Percentiles rank a stretch among this genome's conserved stretches.
phyloP scores from a whole-genome alignment of 2,888 invertebrate species.

The Prosopocoilus inquinatus region DNA sequence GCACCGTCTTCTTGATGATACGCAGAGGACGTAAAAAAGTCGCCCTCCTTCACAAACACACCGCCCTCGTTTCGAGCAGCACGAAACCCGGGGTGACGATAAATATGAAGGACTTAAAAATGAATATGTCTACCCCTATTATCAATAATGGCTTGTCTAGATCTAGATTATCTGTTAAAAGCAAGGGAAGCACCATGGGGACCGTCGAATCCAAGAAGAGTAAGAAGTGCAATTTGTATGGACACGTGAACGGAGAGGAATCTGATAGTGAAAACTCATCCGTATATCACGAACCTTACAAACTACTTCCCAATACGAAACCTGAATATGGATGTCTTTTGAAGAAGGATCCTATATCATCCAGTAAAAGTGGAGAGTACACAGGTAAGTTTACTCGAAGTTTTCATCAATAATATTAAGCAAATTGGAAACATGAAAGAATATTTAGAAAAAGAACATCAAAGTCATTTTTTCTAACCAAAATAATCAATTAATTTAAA shows the following conservation, averaged over 20 bases:
- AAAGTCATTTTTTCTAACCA: no score
- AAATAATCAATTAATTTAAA: no score
- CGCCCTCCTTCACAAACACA: constrained; percentile 62
- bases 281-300: constrained; percentile 59
- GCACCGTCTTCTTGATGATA: constrained; percentile 65
- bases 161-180: constrained; percentile 52
- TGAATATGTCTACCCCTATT: constrained; percentile 58
- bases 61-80: constrained; percentile 57
- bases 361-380: constrained; percentile 57
- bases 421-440: no score
- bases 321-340: constrained; percentile 55
- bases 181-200: constrained; percentile 41
- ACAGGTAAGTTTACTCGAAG: constrained; percentile 49
- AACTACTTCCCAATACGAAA: constrained; percentile 53
- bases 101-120: constrained; percentile 59
- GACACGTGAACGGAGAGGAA: constrained; percentile 53
- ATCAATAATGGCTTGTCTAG: constrained; percentile 57
- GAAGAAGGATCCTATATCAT: constrained; percentile 52
- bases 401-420: constrained; percentile 2
- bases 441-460: no score
- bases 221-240: constrained; percentile 50
- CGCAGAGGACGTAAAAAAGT: constrained; percentile 62
- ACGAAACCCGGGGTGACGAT: constrained; percentile 58
- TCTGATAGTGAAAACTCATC: constrained; percentile 58
- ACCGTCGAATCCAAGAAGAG: constrained; percentile 45